Percentiles rank a stretch among this genome's conserved stretches.
Conservation (phyloP, 2,888 invertebrate genomes). For the Isotomurus palustris region DNA sequence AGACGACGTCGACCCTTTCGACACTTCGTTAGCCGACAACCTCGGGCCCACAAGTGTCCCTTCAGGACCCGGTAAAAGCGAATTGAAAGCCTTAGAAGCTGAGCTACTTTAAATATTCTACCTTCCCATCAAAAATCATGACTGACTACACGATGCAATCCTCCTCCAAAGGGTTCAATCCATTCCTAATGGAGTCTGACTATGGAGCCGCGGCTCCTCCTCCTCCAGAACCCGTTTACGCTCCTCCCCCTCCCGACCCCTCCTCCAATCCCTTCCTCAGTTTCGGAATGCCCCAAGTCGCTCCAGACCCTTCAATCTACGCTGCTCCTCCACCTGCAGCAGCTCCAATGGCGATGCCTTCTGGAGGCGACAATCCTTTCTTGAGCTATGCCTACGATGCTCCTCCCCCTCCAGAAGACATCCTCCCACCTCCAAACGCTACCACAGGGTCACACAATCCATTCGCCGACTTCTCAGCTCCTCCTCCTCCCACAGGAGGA, state of each 20-base stretch:
- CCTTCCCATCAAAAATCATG: conserved; percentile 48
- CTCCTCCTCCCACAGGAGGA: not conserved
- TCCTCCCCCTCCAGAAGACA: conserved; percentile 11
- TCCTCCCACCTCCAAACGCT: conserved; percentile 11
- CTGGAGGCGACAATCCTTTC: conserved; percentile 29
- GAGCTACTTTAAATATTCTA: conserved; percentile 59
- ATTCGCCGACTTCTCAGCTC: conserved; percentile 31
- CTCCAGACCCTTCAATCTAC: not conserved
- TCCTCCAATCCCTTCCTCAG: conserved; percentile 40
- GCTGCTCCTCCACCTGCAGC: conserved; percentile 8
- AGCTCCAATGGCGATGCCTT: conserved; percentile 9
- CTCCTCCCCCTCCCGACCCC: not conserved
- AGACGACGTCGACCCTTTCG: conserved; percentile 5
- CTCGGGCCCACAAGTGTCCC: conserved; percentile 72
- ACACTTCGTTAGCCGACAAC: conserved; percentile 55
- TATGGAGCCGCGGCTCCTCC: conserved; percentile 36
- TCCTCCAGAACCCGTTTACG: not conserved
- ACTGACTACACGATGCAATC: conserved; percentile 20
- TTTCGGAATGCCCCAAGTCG: conserved; percentile 23
- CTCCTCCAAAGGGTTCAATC: conserved; percentile 49
- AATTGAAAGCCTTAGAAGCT: conserved; percentile 71
- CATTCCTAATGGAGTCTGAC: conserved; percentile 59
- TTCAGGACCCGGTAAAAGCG: conserved; percentile 66
- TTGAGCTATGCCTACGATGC: conserved; percentile 23
- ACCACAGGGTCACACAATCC: conserved; percentile 38